Evolutionary conservation across 2,113 vertebrate genomes (phyloP).

Genomic region (Pionites leucogaster): DNA sequence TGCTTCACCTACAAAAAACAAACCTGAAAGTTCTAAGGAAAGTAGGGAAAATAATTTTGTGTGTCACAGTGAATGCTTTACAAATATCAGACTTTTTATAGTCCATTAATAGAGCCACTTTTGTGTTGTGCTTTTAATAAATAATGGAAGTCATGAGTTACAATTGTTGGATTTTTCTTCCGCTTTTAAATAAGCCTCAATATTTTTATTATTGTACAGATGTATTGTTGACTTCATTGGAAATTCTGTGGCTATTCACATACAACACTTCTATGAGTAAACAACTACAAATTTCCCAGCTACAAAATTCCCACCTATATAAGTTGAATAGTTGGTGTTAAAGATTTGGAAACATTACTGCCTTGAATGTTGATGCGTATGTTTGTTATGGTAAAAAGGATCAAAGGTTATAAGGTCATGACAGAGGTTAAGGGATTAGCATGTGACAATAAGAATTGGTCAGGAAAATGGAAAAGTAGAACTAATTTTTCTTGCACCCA

Average conservation of each 20-base stretch:
- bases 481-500: slow-evolving; percentile 83
- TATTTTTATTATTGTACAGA: background rate
- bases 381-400: slow-evolving; percentile 87
- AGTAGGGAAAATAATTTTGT: background rate
- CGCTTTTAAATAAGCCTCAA: background rate
- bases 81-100: background rate
- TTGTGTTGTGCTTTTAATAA: background rate
- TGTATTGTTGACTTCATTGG: background rate
- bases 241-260: slow-evolving; percentile 2
- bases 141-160: background rate
- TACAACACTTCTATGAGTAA: slow-evolving; percentile 13
- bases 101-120: background rate
- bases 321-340: slow-evolving; percentile 51
- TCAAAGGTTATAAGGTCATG: slow-evolving; percentile 83
- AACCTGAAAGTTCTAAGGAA: background rate
- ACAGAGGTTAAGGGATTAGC: slow-evolving; percentile 83
- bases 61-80: background rate
- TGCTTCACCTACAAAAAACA: background rate
- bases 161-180: background rate
- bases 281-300: slow-evolving; percentile 40
- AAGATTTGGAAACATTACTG: slow-evolving; percentile 59
- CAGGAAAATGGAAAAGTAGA: slow-evolving; percentile 81
- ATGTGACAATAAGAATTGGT: slow-evolving; percentile 76
- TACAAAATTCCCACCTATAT: slow-evolving; percentile 62
- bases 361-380: slow-evolving; percentile 70